Conservation (phyloP, 1,140 invertebrate genomes). For the Brachionus rubens region DNA sequence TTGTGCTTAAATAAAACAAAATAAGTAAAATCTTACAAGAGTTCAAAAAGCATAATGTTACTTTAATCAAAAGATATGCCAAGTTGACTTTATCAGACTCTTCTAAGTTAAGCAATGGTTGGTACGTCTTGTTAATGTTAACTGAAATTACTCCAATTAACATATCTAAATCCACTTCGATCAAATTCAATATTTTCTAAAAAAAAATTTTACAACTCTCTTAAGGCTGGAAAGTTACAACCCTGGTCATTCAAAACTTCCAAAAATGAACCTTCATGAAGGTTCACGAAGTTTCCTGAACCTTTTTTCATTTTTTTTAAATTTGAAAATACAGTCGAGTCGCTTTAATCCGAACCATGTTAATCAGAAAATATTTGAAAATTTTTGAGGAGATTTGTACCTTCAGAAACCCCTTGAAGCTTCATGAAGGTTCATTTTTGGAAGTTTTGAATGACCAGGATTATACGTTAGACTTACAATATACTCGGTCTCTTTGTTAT, state of each 20-base stretch:
- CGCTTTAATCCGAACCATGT: too few species aligned
- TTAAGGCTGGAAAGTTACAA: too few species aligned
- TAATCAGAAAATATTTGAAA: too few species aligned
- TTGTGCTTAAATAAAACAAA: slow-evolving; percentile 15
- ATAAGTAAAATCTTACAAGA: background rate
- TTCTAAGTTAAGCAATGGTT: slow-evolving; percentile 12
- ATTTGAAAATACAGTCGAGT: too few species aligned
- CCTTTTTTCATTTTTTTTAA: too few species aligned
- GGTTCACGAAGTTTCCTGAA: too few species aligned
- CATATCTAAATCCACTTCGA: slow-evolving; percentile 19
- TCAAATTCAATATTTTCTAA: slow-evolving; percentile 43
- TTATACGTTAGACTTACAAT: slow-evolving; percentile 8
- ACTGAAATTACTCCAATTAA: slow-evolving; percentile 1
- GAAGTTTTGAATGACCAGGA: too few species aligned
- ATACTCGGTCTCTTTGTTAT: slow-evolving; percentile 44
- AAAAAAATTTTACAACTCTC: background rate
- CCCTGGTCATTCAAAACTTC: too few species aligned
- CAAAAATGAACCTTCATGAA: too few species aligned
- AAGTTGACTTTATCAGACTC: slow-evolving; percentile 31
- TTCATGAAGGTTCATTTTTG: too few species aligned
- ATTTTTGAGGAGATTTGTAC: too few species aligned
- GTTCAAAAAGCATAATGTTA: background rate
- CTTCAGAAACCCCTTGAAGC: too few species aligned
- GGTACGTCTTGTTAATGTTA: slow-evolving; percentile 33
- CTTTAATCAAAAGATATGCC: slow-evolving; percentile 7